Conservation (phyloP, 2,113 vertebrate genomes). For the Leucoraja erinaceus region DNA sequence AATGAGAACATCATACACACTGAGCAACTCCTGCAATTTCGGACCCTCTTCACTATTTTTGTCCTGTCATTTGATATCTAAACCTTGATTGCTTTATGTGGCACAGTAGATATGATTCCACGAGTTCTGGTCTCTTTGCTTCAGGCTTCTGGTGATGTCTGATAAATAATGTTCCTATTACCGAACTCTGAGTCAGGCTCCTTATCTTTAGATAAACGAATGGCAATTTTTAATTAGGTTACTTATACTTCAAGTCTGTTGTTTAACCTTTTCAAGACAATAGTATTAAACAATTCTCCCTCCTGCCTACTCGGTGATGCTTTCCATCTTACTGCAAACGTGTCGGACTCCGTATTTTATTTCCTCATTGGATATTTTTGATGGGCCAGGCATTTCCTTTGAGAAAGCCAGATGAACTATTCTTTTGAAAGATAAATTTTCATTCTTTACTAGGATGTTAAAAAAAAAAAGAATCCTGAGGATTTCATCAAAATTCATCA, state of each 20-base stretch:
- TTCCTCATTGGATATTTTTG: not conserved
- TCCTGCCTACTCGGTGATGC: not conserved
- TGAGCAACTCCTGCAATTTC: not conserved
- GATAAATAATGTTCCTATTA: not conserved
- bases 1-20: not conserved
- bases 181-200: not conserved
- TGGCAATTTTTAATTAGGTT: not conserved
- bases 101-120: not conserved
- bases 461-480: not conserved
- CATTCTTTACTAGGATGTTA: not conserved
- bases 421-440: not conserved
- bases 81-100: not conserved
- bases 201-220: slow-evolving; percentile 3
- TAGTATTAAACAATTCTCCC: not conserved
- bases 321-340: not conserved
- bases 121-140: too few species aligned
- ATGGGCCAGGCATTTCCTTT: not conserved
- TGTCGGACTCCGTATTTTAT: not conserved
- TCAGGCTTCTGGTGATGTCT: not conserved
- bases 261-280: not conserved
- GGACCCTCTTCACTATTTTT: not conserved
- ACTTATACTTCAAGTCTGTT: not conserved
- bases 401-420: not conserved
- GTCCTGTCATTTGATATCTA: not conserved
- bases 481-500: not conserved